Evolutionary conservation across 2,888 invertebrate species (phyloP).

Genomic region (Epistrophe grossulariae): DNA sequence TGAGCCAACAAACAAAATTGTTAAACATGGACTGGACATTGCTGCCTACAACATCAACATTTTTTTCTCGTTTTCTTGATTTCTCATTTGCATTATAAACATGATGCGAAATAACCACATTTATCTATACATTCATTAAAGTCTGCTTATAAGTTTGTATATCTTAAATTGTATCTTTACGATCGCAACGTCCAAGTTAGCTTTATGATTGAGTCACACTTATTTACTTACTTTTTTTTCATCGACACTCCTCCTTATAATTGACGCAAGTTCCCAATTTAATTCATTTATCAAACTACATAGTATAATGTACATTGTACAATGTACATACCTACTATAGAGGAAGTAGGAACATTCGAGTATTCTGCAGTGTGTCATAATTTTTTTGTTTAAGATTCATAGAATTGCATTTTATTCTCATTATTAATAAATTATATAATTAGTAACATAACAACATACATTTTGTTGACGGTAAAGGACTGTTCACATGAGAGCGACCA

Average conservation of each 20-base stretch:
- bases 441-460: too few relatives aligned
- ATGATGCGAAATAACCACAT: neutral
- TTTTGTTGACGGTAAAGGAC: too few relatives aligned
- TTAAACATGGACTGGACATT: neutral
- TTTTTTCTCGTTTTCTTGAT: neutral
- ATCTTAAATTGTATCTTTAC: neutral
- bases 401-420: neutral
- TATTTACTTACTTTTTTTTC: neutral
- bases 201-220: constrained; percentile 1
- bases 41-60: constrained; percentile 21
- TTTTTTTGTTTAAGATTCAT: too few relatives aligned
- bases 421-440: neutral
- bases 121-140: neutral
- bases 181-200: neutral
- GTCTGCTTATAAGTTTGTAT: neutral
- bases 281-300: neutral
- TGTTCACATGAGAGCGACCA: too few relatives aligned
- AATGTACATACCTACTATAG: neutral
- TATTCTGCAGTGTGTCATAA: too few relatives aligned
- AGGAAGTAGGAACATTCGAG: neutral
- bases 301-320: too few relatives aligned
- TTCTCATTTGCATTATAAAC: constrained; percentile 11
- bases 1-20: neutral
- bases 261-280: constrained; percentile 15
- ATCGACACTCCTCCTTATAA: constrained; percentile 2